Base-by-base conservation (phyloP, 2,113 vertebrate genomes). In the Myanophis thanlyinensis region DNA sequence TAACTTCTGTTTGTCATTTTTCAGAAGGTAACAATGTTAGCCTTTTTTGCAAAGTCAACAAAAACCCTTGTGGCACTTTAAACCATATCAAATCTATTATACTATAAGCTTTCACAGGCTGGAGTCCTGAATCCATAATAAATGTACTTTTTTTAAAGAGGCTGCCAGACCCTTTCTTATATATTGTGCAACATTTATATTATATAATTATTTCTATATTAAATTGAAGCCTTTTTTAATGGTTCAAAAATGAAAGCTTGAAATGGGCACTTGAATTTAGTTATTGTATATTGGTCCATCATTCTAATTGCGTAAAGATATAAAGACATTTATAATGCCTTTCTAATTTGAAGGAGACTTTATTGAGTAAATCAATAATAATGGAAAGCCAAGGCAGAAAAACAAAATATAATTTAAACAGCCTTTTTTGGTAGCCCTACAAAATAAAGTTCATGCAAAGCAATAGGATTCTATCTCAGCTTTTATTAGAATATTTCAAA, bases 401-500 rank as follows among this genome's bases (percentile, higher is more conserved):
- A 40, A n/a, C 84, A 87, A 49, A 89, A 25, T 3, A 56, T 7
- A 10, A 93, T 93, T 67, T 59, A 0, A 1, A 91, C 91, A 80
- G 35, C 18, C 2, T 80, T 80, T 80, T 40, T 80, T 10, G 85
- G 51, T 80, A 88, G 85, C 92, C 0, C 0, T 56, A 73, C 73
- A 86, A 54, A 40, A 89, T 23, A 12, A n/a, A 92, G 88, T 89
- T 94, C 80, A 91, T 11, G 0, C 73, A 40, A n/a, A 88, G n/a
- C 6, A 73, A 73, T 13, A 3, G 93, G 93, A 49, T 87, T 0
- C 86, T 40, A 89, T 30, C n/a, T 95, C 0, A 0, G 35, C 44
- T 90, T 35, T 94, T 1, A 91, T 35, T 94, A 95, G 87, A 22
- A 9, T 2, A 88, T 94, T 91, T 94, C 89, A 89, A 93, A 95